Evolutionary conservation across 2,797 vertebrate genomes (phyloP).

Genomic region (Platyrinchus mystaceus): DNA sequence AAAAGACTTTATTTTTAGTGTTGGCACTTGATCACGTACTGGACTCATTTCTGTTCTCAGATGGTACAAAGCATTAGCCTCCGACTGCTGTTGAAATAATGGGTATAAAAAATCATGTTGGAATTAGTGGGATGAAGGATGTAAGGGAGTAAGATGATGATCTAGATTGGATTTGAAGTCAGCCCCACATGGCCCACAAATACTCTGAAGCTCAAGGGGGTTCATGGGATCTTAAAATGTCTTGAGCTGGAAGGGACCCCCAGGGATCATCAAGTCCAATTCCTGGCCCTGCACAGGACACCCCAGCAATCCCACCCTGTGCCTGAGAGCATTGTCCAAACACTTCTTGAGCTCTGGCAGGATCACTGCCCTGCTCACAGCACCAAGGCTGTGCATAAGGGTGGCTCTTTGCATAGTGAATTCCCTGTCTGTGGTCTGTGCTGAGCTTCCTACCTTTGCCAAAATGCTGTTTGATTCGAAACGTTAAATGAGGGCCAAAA

Average conservation of each 20-base stretch:
- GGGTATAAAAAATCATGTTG: constrained; percentile 34
- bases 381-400: not conserved
- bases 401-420: not conserved
- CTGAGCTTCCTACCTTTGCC: not conserved
- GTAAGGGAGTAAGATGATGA: not conserved
- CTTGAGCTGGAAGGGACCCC: not conserved
- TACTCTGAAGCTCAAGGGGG: not conserved
- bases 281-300: not conserved
- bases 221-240: not conserved
- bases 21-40: not conserved
- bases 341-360: not conserved
- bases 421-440: rapidly evolving
- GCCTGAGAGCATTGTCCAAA: not conserved
- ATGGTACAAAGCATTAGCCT: not conserved
- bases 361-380: not conserved
- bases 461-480: not conserved
- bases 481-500: not conserved
- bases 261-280: not conserved
- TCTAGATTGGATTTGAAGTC: not conserved
- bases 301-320: not conserved
- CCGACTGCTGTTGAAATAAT: constrained; percentile 19
- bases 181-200: not conserved
- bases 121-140: not conserved
- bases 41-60: constrained; percentile 34
- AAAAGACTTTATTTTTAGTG: constrained; percentile 60